phyloP scores from a whole-genome alignment of 2,113 vertebrate species.

The Alethe castanea region DNA sequence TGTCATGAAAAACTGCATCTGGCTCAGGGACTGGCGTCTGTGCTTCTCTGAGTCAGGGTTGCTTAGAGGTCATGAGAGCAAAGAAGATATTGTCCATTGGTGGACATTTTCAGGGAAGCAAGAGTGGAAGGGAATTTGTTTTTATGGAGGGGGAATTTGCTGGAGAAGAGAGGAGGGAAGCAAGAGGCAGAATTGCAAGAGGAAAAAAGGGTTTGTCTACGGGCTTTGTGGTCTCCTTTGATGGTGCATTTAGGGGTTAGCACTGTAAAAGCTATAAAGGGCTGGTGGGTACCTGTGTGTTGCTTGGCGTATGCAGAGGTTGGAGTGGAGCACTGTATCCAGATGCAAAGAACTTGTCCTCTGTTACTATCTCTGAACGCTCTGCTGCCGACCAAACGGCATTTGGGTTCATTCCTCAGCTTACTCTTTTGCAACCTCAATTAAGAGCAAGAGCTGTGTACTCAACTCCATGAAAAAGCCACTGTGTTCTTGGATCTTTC shows the following conservation, averaged over 20 bases:
- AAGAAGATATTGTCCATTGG: not conserved
- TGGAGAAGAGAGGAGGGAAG: not conserved
- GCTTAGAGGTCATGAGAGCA: not conserved
- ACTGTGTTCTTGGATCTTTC: conserved; percentile 5
- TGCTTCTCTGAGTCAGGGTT: not conserved
- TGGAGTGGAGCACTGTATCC: not conserved
- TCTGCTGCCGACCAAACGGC: rapidly evolving
- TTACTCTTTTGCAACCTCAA: conserved; percentile 14
- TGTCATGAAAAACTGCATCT: not conserved
- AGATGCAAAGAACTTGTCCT: rapidly evolving
- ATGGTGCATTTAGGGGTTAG: not conserved
- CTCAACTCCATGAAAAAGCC: not conserved
- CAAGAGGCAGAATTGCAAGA: not conserved
- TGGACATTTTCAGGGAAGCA: not conserved
- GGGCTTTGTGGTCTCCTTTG: not conserved
- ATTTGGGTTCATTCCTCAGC: not conserved
- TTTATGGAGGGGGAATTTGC: not conserved
- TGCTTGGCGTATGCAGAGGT: not conserved
- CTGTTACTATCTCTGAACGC: not conserved
- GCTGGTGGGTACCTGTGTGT: not conserved
- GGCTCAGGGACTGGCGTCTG: not conserved
- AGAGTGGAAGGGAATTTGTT: not conserved
- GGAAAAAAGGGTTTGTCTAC: not conserved
- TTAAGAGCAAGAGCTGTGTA: not conserved
- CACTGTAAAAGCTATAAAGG: not conserved